These are phyloP conservation scores for Lacerta bilineata DNA, from an alignment of 2,797 vertebrate genomes.

Conservation along the genomic window DNA sequence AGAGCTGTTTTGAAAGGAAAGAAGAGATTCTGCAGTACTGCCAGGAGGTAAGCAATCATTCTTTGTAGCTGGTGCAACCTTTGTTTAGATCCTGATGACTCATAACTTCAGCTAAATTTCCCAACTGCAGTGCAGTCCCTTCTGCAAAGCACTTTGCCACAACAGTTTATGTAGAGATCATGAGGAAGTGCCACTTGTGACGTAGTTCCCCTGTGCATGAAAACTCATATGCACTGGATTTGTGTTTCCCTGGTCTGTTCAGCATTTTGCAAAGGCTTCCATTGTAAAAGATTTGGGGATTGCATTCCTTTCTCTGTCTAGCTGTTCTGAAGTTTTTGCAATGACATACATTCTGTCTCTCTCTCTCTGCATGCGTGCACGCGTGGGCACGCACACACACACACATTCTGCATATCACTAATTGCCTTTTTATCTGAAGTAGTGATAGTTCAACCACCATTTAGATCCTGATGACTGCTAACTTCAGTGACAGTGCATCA, in stretches of 20 bases:
- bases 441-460: too few species aligned
- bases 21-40: conserved; percentile 95
- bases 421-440: not conserved
- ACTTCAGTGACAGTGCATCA: not conserved
- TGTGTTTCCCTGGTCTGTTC: not conserved
- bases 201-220: not conserved
- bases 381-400: too few species aligned
- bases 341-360: not conserved
- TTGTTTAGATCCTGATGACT: not conserved
- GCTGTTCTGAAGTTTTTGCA: not conserved
- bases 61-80: not conserved
- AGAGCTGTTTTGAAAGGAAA: conserved; percentile 91
- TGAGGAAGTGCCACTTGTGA: not conserved
- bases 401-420: too few species aligned
- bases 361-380: too few species aligned
- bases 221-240: not conserved
- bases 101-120: not conserved
- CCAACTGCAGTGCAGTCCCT: not conserved
- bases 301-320: not conserved
- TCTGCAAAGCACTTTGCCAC: not conserved
- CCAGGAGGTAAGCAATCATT: conserved; percentile 89
- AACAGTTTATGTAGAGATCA: not conserved
- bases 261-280: not conserved
- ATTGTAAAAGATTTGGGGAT: not conserved
- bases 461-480: too few species aligned